Percentiles rank a stretch among this genome's conserved stretches.
Evolutionary conservation across 2,797 vertebrate genomes (phyloP).

Genomic region (Smutsia temminckii): DNA sequence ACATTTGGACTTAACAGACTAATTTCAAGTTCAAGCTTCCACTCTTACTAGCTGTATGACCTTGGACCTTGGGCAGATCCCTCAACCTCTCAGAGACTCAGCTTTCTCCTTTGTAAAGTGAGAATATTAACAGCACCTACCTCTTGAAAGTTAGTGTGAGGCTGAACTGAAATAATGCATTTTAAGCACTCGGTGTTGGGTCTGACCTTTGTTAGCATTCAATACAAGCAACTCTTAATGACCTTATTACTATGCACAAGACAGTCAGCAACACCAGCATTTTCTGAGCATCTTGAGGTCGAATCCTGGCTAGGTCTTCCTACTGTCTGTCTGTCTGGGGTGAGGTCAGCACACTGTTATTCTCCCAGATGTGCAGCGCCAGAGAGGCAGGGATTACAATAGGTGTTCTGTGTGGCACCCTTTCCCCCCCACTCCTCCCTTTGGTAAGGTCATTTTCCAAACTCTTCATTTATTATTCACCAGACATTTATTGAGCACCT

Average conservation of each 20-base stretch:
- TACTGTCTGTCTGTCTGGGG: no score
- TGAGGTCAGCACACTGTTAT: fast-evolving
- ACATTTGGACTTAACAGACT: background rate
- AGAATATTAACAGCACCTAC: background rate
- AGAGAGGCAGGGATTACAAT: fast-evolving
- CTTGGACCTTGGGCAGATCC: background rate
- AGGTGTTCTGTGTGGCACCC: fast-evolving
- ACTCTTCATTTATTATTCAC: background rate
- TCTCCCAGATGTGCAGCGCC: fast-evolving
- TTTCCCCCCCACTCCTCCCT: background rate
- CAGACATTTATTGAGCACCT: background rate
- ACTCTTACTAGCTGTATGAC: background rate
- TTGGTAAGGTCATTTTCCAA: background rate
- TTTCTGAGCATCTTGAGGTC: background rate
- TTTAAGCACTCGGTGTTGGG: no score
- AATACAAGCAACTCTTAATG: background rate
- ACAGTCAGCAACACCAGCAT: fast-evolving
- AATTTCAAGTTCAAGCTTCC: background rate
- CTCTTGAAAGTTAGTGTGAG: background rate
- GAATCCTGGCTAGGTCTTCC: fast-evolving
- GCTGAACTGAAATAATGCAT: background rate
- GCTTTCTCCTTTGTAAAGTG: background rate
- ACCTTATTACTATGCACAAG: background rate
- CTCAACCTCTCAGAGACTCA: background rate
- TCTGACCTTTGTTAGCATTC: no score